Conservation (phyloP, 2,113 vertebrate genomes). For the Sander vitreus region DNA sequence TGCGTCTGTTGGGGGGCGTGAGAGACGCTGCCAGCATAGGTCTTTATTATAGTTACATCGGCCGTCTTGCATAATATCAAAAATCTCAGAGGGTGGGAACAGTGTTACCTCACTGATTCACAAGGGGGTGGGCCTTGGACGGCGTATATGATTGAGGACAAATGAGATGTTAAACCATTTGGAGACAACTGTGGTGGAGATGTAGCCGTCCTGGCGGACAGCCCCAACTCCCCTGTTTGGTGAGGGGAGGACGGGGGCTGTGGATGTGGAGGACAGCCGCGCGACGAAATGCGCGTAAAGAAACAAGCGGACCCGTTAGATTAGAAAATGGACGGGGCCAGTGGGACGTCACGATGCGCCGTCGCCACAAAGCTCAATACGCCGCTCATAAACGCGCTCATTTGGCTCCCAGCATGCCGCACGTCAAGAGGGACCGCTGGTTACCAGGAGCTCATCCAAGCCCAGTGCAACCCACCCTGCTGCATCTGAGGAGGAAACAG, state of each 20-base stretch:
- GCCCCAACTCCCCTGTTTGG: constrained; percentile 54
- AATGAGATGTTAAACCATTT: constrained; percentile 74
- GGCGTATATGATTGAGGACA: constrained; percentile 80
- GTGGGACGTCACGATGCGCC: constrained; percentile 84
- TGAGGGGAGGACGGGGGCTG: constrained; percentile 64
- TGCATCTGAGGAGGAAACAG: constrained; percentile 55
- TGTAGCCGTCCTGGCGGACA: constrained; percentile 61
- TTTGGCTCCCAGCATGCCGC: constrained; percentile 69
- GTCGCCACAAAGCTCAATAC: constrained; percentile 81
- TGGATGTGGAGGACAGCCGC: constrained; percentile 56
- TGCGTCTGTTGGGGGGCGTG: constrained; percentile 74
- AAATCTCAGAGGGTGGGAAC: constrained; percentile 80
- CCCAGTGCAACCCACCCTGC: constrained; percentile 51
- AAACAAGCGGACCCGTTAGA: constrained; percentile 60
- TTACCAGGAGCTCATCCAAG: constrained; percentile 58
- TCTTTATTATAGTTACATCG: constrained; percentile 71
- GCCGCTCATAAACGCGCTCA: constrained; percentile 78
- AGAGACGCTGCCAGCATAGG: constrained; percentile 65
- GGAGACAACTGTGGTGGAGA: constrained; percentile 65
- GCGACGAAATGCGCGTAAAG: constrained; percentile 26
- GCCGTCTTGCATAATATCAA: constrained; percentile 78
- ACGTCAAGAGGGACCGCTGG: constrained; percentile 64
- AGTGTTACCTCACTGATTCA: constrained; percentile 78
- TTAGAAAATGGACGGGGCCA: constrained; percentile 82
- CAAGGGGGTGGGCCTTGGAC: constrained; percentile 78